phyloP scores from a whole-genome alignment of 2,797 vertebrate species.

The Heliangelus exortis region DNA sequence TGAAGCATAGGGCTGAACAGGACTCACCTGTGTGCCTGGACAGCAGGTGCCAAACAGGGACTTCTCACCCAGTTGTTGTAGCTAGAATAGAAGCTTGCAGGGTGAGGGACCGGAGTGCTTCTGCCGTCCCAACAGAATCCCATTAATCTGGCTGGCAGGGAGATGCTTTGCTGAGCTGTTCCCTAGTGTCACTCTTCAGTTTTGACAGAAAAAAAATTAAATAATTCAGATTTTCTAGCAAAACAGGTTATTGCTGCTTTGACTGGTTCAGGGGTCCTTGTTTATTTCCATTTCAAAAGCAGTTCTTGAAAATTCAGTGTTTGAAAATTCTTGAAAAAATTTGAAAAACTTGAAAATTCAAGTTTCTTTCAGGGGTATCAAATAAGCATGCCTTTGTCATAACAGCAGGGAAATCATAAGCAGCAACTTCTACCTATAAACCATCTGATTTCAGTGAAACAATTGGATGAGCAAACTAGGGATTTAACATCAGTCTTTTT shows the following conservation, averaged over 20 bases:
- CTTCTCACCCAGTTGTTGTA: rapidly evolving
- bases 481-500: not conserved
- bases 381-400: not conserved
- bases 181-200: not conserved
- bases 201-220: not conserved
- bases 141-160: rapidly evolving
- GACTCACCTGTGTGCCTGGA: not conserved
- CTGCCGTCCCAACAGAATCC: not conserved
- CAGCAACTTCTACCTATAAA: not conserved
- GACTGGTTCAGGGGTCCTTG: not conserved
- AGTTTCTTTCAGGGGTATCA: not conserved
- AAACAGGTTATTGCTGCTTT: not conserved
- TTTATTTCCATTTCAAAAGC: not conserved
- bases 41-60: not conserved
- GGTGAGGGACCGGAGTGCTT: not conserved
- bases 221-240: not conserved
- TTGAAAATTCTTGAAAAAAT: too few species aligned
- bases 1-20: not conserved
- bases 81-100: not conserved
- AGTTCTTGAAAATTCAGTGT: not conserved
- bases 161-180: not conserved
- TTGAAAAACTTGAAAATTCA: too few species aligned
- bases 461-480: not conserved
- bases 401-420: not conserved
- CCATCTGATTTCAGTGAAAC: not conserved